phyloP scores from a whole-genome alignment of 2,113 vertebrate species.

The Ancistrus triradiatus region DNA sequence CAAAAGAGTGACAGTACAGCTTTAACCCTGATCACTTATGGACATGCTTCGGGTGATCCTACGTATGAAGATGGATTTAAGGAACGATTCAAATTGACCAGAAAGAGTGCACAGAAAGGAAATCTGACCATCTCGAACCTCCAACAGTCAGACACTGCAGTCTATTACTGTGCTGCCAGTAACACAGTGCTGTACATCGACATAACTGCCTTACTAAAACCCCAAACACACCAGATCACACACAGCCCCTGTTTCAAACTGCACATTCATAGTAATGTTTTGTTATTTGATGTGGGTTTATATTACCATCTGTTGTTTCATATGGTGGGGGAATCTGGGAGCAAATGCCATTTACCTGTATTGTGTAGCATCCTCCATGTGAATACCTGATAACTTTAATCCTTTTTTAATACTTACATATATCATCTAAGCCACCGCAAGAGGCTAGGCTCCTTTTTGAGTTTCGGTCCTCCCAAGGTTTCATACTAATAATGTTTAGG shows the following conservation, averaged over 20 bases:
- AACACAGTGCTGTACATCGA: conserved; percentile 54
- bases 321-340: too few species aligned
- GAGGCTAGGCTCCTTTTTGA: too few species aligned
- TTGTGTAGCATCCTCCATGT: too few species aligned
- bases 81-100: conserved; percentile 1
- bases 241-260: too few species aligned
- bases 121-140: conserved; percentile 36
- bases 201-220: conserved; percentile 35
- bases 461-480: too few species aligned
- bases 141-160: conserved; percentile 45
- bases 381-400: too few species aligned
- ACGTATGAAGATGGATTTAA: conserved; percentile 15
- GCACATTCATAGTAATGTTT: too few species aligned
- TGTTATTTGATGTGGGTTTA: not conserved
- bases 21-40: conserved; percentile 20
- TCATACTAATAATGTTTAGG: too few species aligned
- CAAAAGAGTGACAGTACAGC: conserved; percentile 2
- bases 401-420: too few species aligned
- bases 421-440: too few species aligned
- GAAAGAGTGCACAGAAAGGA: conserved; percentile 20
- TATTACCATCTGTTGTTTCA: not conserved
- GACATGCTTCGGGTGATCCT: not conserved
- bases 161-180: conserved; percentile 64
- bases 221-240: not conserved
- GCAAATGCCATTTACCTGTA: too few species aligned